Evolutionary conservation across 2,888 invertebrate genomes (phyloP), one percentile per base, ranked within the genome.

Genomic region (Lasioglossum marginatum): DNA sequence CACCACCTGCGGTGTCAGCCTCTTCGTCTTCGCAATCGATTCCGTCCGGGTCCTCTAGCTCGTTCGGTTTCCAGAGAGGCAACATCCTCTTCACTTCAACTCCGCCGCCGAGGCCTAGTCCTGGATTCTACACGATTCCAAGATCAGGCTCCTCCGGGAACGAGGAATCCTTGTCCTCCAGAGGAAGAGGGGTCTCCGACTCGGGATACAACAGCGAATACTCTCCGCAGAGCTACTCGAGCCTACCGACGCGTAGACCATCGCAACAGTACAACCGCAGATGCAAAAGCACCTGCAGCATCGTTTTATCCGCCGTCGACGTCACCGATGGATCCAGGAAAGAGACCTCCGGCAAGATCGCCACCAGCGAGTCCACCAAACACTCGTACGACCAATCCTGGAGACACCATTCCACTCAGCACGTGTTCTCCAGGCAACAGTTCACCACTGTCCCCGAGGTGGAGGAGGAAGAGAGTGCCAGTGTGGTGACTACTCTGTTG

Each of bases 221-320:
- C 10, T 95, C 96, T 0, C 95, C 96, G 0, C 95, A 94, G 84
- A 94, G 95, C 0, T 94, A 93, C 76, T 93, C 93, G 14, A 95
- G 93, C 86, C 87, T 95, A 40, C 93, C 93, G 12, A 83, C 75
- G 0, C 91, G 93, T n/a, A 88, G 94, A 79, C 86, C 92, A 0
- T 94, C 94, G 31, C 95, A 95, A 74, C 95, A 95, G 2, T 96
- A 95, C 87, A 95, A 96, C 87, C 94, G 96, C 8, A 95, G 96
- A 82, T 97, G 97, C 92, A 96, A 96, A 87, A 97, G 97, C 94
- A 97, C 97, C 0, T 97, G 97, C 92, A 97, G 96, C 92, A 97
- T 97, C 80, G 96, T 97, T 23, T 95, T 97, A 72, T 96, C 97
- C 12, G 95, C 96, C 4, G 96, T 96, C 86, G 95, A 95, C 71